A percentile compares a stretch with the other conserved stretches of the same genome.
phyloP scores from a whole-genome alignment of 2,113 vertebrate species.

The Vulpes ferrilata region DNA sequence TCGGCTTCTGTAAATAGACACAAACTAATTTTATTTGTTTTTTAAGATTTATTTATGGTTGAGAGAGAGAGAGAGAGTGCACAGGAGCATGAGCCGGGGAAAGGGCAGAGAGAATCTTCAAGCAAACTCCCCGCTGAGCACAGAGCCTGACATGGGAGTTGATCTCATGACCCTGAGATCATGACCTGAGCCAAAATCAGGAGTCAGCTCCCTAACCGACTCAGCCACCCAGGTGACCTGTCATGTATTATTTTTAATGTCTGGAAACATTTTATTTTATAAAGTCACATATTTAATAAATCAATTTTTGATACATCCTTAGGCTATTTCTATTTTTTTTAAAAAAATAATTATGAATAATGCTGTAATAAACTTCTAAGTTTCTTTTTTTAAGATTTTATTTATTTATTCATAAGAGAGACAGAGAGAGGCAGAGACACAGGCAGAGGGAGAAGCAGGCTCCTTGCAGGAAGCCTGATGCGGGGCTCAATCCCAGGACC shows the following conservation, averaged over 20 bases:
- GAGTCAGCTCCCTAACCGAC: background rate
- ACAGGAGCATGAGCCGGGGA: background rate
- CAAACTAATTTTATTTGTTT: background rate
- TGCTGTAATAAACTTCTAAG: background rate
- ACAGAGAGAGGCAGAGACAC: too few relatives aligned
- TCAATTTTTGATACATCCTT: background rate
- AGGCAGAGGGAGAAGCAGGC: too few relatives aligned
- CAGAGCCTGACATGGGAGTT: background rate
- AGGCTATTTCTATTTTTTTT: background rate
- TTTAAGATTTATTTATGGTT: background rate
- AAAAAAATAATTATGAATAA: background rate
- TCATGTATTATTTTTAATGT: background rate
- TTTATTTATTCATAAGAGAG: too few relatives aligned
- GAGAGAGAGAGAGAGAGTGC: background rate
- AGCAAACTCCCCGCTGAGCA: background rate
- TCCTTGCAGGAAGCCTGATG: too few relatives aligned
- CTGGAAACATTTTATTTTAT: background rate
- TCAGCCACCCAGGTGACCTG: background rate
- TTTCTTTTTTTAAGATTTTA: too few relatives aligned
- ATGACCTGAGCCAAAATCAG: background rate
- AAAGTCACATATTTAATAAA: constrained; percentile 34
- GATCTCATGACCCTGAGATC: background rate
- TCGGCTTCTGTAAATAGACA: background rate
- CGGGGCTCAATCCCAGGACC: too few relatives aligned
- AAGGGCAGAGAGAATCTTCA: background rate